Evolutionary conservation across 2,113 vertebrate species (phyloP), one percentile per base, ranked within the genome.

Genomic region (Cepphus grylle): DNA sequence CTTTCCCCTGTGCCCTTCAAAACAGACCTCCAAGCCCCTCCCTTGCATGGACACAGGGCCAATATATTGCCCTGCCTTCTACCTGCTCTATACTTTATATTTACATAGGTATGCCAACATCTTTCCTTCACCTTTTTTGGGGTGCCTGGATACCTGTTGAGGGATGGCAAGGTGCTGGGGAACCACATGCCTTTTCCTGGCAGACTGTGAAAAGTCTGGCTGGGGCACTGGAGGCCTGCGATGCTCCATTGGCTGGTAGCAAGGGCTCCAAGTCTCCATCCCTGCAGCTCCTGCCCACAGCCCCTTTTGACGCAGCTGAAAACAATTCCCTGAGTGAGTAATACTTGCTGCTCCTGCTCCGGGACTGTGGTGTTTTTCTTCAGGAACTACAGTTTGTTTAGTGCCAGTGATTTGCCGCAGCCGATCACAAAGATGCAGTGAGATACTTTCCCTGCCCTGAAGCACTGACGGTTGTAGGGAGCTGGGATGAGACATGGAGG

Each of bases 181-280:
- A 88, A 32, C 15, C 8, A 13, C 5, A 2, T 3, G 1, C 21
- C 59, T 76, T 86, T 80, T 29, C 26, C 22, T 63, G 38, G 34
- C 45, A n/a, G 13, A 21, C 20, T 52, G 12, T 3, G 19, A 6
- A 5, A 49, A 49, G 47, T 22, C 47, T 49, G 47, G 10, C 47
- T 49, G 21, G 21, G 47, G 47, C 47, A 21, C 53, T 1, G 0
- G 21, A 45, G 85, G 40, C 30, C 34, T 69, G 19, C 77, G 49
- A 32, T 20, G 13, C 4, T 15, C 36, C 22, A 8, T 13, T 1
- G 2, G 5, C 19, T 3, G 2, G 11, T 1, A 47, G 11, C 2
- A 1, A 21, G 25, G 38, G 8, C 40, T 77, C 17, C 21, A 4
- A 5, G 18, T 25, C 19, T 74, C 43, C 50, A 19, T 59, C 78